A percentile compares a stretch with the other conserved stretches of the same genome.
Conservation (phyloP, 2,113 vertebrate species). For the Rhinopomastus cyanomelas region DNA sequence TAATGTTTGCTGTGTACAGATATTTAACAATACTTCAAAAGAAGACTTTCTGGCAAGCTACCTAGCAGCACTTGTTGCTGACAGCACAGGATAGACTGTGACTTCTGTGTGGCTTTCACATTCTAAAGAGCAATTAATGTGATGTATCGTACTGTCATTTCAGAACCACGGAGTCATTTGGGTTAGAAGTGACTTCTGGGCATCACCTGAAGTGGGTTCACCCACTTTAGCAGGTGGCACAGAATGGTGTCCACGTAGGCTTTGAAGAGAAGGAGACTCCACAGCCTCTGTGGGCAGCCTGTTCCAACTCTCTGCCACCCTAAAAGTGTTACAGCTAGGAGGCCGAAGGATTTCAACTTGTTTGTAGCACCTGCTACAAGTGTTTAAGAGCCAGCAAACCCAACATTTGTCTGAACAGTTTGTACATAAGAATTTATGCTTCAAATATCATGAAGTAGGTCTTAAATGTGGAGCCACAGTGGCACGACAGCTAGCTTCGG, state of each 20-base stretch:
- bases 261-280: too few relatives aligned
- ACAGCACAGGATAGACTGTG: background rate
- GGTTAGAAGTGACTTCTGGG: too few relatives aligned
- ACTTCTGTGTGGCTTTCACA: background rate
- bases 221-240: too few relatives aligned
- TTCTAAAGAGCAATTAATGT: background rate
- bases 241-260: too few relatives aligned
- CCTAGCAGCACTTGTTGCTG: background rate
- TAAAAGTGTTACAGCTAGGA: background rate
- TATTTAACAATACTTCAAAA: background rate
- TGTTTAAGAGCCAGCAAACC: background rate
- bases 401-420: background rate
- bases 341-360: background rate
- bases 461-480: background rate
- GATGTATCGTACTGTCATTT: background rate
- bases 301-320: too few relatives aligned
- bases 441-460: slow-evolving; percentile 1
- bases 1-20: background rate
- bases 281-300: too few relatives aligned
- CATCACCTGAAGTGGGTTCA: too few relatives aligned
- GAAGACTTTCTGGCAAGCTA: background rate
- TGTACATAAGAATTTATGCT: background rate
- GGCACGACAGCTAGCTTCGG: background rate
- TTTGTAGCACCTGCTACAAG: background rate
- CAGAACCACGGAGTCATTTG: background rate